phyloP scores from a whole-genome alignment of 2,888 invertebrate species.

The Drosophila nr. perissopoda region DNA sequence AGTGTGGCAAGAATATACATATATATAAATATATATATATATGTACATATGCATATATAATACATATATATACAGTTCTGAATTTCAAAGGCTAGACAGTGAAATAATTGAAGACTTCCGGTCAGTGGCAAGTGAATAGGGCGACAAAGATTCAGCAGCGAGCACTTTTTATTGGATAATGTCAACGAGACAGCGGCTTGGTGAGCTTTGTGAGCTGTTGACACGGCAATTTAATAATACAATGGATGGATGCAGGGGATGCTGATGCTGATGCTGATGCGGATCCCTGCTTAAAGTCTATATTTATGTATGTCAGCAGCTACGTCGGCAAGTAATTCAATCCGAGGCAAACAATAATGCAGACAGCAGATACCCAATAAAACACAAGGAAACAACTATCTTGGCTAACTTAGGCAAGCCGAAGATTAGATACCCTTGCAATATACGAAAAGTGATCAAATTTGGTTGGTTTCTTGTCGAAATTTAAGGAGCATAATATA shows the following conservation, averaged over 20 bases:
- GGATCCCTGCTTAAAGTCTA: constrained; percentile 18
- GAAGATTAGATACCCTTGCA: not conserved
- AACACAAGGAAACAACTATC: not conserved
- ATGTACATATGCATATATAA: not conserved
- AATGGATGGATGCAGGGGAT: constrained; percentile 15
- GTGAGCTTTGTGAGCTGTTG: constrained; percentile 29
- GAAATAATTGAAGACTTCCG: constrained; percentile 73
- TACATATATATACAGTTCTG: constrained; percentile 28
- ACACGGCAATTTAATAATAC: constrained; percentile 50
- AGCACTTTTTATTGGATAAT: constrained; percentile 73
- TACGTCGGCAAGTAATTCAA: constrained; percentile 64
- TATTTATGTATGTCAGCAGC: constrained; percentile 58
- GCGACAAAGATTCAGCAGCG: constrained; percentile 47
- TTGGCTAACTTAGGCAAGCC: not conserved
- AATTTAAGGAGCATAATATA: too few relatives aligned
- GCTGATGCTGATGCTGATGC: constrained; percentile 10
- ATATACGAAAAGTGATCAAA: not conserved
- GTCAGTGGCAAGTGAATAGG: constrained; percentile 40
- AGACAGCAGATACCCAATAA: not conserved
- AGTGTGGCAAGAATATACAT: constrained; percentile 1
- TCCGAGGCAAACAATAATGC: constrained; percentile 45
- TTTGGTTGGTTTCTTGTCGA: not conserved
- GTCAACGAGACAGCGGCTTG: constrained; percentile 48
- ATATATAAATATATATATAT: not conserved
- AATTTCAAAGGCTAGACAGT: constrained; percentile 60